Conservation (phyloP, 2,888 invertebrate species). For the Hemistola chrysoprasaria region DNA sequence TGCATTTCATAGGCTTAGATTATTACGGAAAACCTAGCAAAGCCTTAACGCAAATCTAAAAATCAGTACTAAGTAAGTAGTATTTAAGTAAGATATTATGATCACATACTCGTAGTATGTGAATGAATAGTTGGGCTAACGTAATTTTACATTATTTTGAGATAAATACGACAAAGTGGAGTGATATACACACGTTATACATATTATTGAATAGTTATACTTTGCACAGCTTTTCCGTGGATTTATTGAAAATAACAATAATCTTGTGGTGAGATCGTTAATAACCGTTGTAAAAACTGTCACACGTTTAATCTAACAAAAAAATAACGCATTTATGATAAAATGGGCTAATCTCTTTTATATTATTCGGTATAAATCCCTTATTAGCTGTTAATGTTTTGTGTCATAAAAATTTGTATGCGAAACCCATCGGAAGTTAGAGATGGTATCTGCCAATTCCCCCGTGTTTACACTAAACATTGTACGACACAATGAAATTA, state of each 20-base stretch:
- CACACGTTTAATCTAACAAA: conserved; percentile 34
- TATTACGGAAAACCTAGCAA: too few species aligned
- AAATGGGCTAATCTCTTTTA: conserved; percentile 67
- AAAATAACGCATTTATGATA: conserved; percentile 53
- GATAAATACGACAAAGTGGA: too few species aligned
- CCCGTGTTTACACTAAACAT: conserved; percentile 81
- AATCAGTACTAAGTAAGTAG: too few species aligned
- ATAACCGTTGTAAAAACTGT: conserved; percentile 20
- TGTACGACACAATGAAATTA: conserved; percentile 80
- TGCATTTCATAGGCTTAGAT: background rate
- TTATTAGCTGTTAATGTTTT: conserved; percentile 60
- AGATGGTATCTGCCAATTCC: conserved; percentile 75
- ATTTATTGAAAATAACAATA: conserved; percentile 9
- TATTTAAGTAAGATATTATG: too few species aligned
- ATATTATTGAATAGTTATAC: too few species aligned
- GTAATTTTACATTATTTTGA: too few species aligned
- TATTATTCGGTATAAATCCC: conserved; percentile 67
- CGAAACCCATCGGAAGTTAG: conserved; percentile 60
- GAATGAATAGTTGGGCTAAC: too few species aligned
- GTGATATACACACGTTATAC: too few species aligned
- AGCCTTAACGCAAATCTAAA: too few species aligned
- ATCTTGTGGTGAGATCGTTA: conserved; percentile 19
- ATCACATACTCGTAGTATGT: too few species aligned
- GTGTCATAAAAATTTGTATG: conserved; percentile 63
- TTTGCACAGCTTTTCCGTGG: too few species aligned